A percentile compares a stretch with the other conserved stretches of the same genome.
These are phyloP conservation scores for Pseudomyrmex pallidus DNA, from an alignment of 1,140 invertebrate species.

Conservation along the genomic window DNA sequence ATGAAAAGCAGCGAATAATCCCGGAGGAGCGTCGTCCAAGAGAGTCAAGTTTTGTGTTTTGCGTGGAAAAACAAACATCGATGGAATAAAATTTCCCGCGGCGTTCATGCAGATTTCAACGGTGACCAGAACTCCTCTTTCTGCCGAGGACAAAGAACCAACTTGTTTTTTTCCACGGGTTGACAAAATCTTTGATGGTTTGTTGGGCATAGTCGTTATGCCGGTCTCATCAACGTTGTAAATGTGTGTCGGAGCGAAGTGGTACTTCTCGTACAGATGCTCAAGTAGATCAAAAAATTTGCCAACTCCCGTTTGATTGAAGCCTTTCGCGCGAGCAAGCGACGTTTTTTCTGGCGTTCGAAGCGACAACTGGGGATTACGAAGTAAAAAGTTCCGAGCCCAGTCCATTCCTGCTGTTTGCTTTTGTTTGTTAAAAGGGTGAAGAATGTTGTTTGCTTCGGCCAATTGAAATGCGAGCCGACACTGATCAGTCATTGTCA, in stretches of 20 bases:
- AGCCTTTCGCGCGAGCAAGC: constrained; percentile 49
- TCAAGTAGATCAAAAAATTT: constrained; percentile 16
- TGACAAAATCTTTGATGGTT: constrained; percentile 45
- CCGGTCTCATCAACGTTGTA: constrained; percentile 27
- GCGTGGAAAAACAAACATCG: constrained; percentile 19
- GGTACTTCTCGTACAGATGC: not conserved
- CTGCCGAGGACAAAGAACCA: not conserved
- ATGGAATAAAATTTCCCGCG: not conserved
- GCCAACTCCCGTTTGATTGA: constrained; percentile 6
- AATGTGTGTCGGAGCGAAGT: constrained; percentile 63
- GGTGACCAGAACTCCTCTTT: not conserved
- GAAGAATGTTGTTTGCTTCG: not conserved
- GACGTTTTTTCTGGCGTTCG: constrained; percentile 14
- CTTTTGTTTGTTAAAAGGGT: not conserved
- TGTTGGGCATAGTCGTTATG: constrained; percentile 6
- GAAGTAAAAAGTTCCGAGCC: constrained; percentile 1
- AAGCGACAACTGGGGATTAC: not conserved
- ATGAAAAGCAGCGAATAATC: too few species aligned
- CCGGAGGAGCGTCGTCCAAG: not conserved
- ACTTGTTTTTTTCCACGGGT: constrained; percentile 21
- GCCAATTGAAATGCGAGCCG: not conserved
- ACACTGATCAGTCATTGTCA: constrained; percentile 2
- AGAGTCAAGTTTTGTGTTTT: not conserved
- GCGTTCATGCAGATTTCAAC: constrained; percentile 5
- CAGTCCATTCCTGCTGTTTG: constrained; percentile 23